A percentile compares a stretch with the other conserved stretches of the same genome.
phyloP scores from a whole-genome alignment of 2,797 vertebrate species.

The Cetoscarus ocellatus region DNA sequence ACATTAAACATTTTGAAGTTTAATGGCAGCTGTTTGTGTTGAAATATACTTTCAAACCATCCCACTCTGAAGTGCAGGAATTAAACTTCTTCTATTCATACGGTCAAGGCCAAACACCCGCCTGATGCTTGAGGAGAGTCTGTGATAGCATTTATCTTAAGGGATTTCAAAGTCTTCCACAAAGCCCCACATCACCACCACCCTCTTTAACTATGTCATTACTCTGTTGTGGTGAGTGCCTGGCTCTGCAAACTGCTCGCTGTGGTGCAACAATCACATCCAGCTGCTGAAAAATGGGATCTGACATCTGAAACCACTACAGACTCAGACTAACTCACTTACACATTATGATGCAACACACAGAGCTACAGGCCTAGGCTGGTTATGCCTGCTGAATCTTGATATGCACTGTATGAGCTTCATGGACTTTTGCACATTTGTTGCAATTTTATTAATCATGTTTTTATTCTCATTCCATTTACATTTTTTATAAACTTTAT shows the following conservation, averaged over 20 bases:
- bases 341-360: conserved; percentile 41
- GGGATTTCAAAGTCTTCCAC: conserved; percentile 70
- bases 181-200: conserved; percentile 53
- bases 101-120: conserved; percentile 15
- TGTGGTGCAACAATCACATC: conserved; percentile 80
- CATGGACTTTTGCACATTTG: background rate
- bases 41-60: conserved; percentile 16
- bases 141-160: conserved; percentile 57
- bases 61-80: conserved; percentile 32
- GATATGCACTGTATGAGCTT: background rate
- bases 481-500: too few species aligned
- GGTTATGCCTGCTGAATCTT: background rate
- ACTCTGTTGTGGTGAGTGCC: conserved; percentile 66
- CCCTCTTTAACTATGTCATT: conserved; percentile 75
- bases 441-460: too few species aligned
- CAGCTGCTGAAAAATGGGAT: conserved; percentile 76
- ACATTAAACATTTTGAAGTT: conserved; percentile 48
- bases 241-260: conserved; percentile 53
- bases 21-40: conserved; percentile 40
- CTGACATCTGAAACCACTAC: conserved; percentile 66
- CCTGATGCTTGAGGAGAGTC: conserved; percentile 52
- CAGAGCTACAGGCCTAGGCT: background rate
- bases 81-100: conserved; percentile 31
- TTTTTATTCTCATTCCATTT: too few species aligned
- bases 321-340: conserved; percentile 13